Evolutionary conservation across 2,797 vertebrate species (phyloP).

Genomic region (Synaphobranchus kaupii): DNA sequence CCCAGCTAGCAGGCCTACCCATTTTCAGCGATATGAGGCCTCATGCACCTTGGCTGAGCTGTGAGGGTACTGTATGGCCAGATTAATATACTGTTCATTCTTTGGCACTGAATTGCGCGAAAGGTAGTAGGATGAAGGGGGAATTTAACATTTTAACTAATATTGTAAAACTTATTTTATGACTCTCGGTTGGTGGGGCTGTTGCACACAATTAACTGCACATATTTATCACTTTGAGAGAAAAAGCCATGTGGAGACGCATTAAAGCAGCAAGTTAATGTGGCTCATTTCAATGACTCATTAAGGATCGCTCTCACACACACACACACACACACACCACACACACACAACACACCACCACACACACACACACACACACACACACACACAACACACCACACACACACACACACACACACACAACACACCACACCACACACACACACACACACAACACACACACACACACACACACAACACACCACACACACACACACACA

Average conservation of each 20-base stretch:
- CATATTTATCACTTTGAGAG: conserved; percentile 8
- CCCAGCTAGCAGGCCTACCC: neutral
- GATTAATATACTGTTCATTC: neutral
- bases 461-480: neutral
- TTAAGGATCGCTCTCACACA: neutral
- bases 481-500: neutral
- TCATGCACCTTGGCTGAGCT: conserved; percentile 15
- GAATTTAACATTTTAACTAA: conserved; percentile 4
- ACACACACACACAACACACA: neutral
- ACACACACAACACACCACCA: neutral
- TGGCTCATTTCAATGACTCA: conserved; percentile 10
- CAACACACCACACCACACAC: too few species aligned
- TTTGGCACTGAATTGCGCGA: neutral
- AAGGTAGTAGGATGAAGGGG: neutral
- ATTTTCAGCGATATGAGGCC: neutral
- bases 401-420: neutral
- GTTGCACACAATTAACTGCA: neutral
- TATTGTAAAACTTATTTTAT: conserved; percentile 8
- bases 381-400: too few species aligned
- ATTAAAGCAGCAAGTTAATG: neutral
- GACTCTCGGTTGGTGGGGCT: conserved; percentile 11
- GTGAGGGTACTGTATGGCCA: neutral
- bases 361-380: neutral
- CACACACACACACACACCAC: neutral
- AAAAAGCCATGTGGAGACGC: neutral